Conservation (phyloP, 2,113 vertebrate genomes). For the Myrmecobius fasciatus region DNA sequence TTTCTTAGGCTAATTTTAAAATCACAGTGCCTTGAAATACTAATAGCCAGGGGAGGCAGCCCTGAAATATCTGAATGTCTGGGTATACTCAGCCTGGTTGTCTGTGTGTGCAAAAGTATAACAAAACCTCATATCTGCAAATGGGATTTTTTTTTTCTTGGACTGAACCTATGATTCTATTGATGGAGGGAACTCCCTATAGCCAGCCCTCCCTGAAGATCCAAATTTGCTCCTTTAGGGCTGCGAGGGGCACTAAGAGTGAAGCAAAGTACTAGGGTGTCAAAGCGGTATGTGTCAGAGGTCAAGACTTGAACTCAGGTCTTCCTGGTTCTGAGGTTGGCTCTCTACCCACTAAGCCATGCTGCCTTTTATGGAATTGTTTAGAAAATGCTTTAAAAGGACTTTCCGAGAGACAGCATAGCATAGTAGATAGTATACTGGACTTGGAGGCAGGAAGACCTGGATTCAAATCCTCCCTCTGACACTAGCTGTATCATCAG, state of each 20-base stretch:
- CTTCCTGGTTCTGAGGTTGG: background rate
- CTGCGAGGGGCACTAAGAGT: background rate
- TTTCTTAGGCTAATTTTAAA: conserved; percentile 4
- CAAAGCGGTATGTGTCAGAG: background rate
- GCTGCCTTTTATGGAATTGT: background rate
- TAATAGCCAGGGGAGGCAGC: background rate
- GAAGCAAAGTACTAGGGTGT: background rate
- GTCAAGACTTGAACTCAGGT: background rate
- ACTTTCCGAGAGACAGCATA: background rate
- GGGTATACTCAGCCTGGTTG: background rate
- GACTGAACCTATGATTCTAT: background rate
- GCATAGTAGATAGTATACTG: background rate
- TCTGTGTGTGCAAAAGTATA: background rate
- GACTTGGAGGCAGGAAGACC: background rate
- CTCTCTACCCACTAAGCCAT: background rate
- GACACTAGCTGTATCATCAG: background rate
- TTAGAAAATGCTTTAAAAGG: background rate
- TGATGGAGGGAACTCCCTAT: background rate
- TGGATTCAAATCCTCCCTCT: background rate
- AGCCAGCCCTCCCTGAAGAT: background rate
- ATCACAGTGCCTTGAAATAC: background rate
- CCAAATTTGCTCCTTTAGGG: background rate
- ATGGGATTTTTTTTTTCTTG: background rate
- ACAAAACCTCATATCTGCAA: background rate
- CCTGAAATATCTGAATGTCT: background rate